phyloP scores from a whole-genome alignment of 2,888 invertebrate species.

The Eilema sororculum region DNA sequence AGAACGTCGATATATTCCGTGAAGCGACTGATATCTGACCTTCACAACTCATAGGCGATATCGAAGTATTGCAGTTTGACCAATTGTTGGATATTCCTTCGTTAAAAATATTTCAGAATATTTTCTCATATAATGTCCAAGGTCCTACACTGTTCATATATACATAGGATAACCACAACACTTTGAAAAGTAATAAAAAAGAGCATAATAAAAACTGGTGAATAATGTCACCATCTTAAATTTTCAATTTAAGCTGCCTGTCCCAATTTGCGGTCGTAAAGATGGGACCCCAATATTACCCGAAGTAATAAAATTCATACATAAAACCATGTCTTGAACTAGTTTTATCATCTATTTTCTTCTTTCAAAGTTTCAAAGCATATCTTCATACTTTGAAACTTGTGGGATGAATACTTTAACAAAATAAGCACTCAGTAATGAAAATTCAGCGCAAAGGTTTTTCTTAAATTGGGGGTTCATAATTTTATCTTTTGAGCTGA shows the following conservation, averaged over 20 bases:
- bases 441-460: neutral
- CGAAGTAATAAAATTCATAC: slow-evolving; percentile 19
- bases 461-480: neutral
- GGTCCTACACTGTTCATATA: neutral
- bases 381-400: neutral
- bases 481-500: neutral
- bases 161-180: slow-evolving; percentile 1
- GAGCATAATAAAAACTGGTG: slow-evolving; percentile 11
- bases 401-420: neutral
- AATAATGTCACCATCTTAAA: slow-evolving; percentile 15
- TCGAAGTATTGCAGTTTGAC: too few relatives aligned
- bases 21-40: too few relatives aligned
- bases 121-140: neutral
- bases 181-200: slow-evolving; percentile 11
- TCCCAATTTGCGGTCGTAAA: slow-evolving; percentile 19
- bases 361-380: neutral
- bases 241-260: slow-evolving; percentile 19
- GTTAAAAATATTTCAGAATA: too few relatives aligned
- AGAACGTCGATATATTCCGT: too few relatives aligned
- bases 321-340: slow-evolving; percentile 17
- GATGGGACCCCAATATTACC: slow-evolving; percentile 11
- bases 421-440: neutral
- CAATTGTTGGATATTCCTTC: too few relatives aligned
- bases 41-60: too few relatives aligned
- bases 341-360: slow-evolving; percentile 8